Evolutionary conservation across 2,888 invertebrate genomes (phyloP).

Genomic region (Ctena decussata): DNA sequence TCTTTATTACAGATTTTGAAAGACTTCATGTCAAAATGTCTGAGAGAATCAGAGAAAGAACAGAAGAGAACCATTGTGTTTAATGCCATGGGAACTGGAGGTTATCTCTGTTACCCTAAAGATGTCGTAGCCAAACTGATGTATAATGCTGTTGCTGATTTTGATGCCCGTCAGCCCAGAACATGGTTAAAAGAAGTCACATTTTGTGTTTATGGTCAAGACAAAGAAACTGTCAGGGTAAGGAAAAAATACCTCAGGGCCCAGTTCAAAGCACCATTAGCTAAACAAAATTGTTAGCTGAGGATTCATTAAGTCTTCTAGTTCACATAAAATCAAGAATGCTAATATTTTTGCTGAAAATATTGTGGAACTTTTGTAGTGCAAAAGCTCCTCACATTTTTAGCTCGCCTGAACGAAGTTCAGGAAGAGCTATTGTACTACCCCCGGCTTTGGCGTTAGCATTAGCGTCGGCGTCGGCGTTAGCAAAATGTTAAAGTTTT

Average conservation of each 20-base stretch:
- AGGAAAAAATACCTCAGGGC: slow-evolving; percentile 4
- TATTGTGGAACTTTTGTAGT: too few relatives aligned
- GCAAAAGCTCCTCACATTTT: too few relatives aligned
- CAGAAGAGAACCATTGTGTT: slow-evolving; percentile 74
- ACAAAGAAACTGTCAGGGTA: slow-evolving; percentile 68
- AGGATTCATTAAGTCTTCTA: too few relatives aligned
- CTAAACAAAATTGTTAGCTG: too few relatives aligned
- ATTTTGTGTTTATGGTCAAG: slow-evolving; percentile 72
- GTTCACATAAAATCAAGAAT: too few relatives aligned
- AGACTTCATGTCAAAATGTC: slow-evolving; percentile 67
- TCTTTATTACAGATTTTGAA: slow-evolving; percentile 67
- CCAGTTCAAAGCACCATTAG: too few relatives aligned
- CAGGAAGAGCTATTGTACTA: too few relatives aligned
- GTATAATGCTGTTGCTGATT: slow-evolving; percentile 72
- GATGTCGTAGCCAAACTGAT: slow-evolving; percentile 74
- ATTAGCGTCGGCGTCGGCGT: too few relatives aligned
- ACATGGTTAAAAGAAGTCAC: slow-evolving; percentile 68
- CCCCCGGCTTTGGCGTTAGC: too few relatives aligned
- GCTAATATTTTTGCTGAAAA: too few relatives aligned
- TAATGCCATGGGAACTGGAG: slow-evolving; percentile 81
- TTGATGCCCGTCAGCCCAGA: slow-evolving; percentile 61
- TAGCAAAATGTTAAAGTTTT: too few relatives aligned
- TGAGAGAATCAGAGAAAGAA: slow-evolving; percentile 67
- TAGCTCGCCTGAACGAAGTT: too few relatives aligned
- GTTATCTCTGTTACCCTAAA: slow-evolving; percentile 74